Evolutionary conservation across 2,888 invertebrate genomes (phyloP).

Genomic region (Agrenia bidenticulata): DNA sequence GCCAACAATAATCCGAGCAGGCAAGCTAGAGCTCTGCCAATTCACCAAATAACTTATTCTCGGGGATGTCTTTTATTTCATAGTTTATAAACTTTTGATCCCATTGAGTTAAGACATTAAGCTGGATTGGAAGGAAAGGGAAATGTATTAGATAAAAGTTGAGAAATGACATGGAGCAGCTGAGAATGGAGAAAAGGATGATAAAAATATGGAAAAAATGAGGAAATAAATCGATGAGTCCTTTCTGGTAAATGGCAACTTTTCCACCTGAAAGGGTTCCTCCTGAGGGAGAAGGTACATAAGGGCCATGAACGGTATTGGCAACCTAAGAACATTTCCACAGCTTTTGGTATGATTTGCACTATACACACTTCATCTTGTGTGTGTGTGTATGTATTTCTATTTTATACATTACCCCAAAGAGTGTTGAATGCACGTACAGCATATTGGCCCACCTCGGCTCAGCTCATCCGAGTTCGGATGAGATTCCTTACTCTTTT

Average conservation of each 20-base stretch:
- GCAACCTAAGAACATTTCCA: constrained; percentile 19
- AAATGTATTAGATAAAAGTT: constrained; percentile 11
- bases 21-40: too few relatives aligned
- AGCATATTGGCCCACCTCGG: too few relatives aligned
- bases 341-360: constrained; percentile 27
- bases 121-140: neutral
- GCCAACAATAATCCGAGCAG: too few relatives aligned
- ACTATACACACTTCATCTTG: neutral
- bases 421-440: too few relatives aligned
- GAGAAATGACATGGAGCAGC: constrained; percentile 5
- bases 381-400: neutral
- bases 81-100: too few relatives aligned
- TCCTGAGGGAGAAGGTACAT: too few relatives aligned
- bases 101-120: neutral
- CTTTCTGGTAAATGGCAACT: constrained; percentile 21
- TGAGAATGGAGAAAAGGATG: neutral
- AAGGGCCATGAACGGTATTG: too few relatives aligned
- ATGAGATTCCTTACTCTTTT: too few relatives aligned
- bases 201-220: constrained; percentile 3
- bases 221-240: constrained; percentile 14
- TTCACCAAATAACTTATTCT: too few relatives aligned
- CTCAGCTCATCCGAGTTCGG: too few relatives aligned
- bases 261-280: constrained; percentile 19
- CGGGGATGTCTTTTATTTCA: too few relatives aligned
- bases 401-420: too few relatives aligned